Percentiles rank a stretch among this genome's conserved stretches.
These are phyloP conservation scores for Drosophila ohnishii DNA, from an alignment of 1,140 invertebrate genomes.

Conservation along the genomic window DNA sequence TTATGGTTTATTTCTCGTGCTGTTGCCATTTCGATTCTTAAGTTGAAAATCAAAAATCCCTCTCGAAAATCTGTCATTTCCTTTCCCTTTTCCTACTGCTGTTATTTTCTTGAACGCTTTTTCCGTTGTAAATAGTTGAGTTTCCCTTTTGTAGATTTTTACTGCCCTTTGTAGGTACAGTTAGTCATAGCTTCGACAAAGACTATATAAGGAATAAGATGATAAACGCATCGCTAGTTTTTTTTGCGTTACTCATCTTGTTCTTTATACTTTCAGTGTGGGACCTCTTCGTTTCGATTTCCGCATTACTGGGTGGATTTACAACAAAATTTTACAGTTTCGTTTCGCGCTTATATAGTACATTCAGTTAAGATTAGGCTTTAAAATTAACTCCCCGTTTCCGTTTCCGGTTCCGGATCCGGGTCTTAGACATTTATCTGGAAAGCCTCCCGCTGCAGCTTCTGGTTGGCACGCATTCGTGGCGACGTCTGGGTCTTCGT, in stretches of 20 bases:
- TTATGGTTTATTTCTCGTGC: constrained; percentile 63
- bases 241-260: neutral
- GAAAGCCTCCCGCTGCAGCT: constrained; percentile 87
- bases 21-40: constrained; percentile 32
- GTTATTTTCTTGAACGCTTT: constrained; percentile 11
- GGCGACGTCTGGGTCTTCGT: constrained; percentile 83
- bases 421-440: constrained; percentile 87
- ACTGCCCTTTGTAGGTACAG: constrained; percentile 19
- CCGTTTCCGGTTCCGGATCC: neutral
- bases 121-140: constrained; percentile 68
- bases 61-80: constrained; percentile 39
- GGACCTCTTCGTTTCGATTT: constrained; percentile 7
- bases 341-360: constrained; percentile 31
- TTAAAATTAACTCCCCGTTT: constrained; percentile 32
- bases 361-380: constrained; percentile 40
- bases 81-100: neutral
- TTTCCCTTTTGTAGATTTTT: constrained; percentile 26
- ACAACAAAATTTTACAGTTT: constrained; percentile 66
- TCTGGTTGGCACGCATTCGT: constrained; percentile 84
- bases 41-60: constrained; percentile 60
- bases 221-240: neutral
- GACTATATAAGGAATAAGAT: neutral
- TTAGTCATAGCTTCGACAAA: constrained; percentile 14
- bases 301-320: constrained; percentile 56
- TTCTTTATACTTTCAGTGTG: neutral